A percentile compares a stretch with the other conserved stretches of the same genome.
Evolutionary conservation across 1,140 invertebrate species (phyloP).

Genomic region (Drosophila sturtevanti): DNA sequence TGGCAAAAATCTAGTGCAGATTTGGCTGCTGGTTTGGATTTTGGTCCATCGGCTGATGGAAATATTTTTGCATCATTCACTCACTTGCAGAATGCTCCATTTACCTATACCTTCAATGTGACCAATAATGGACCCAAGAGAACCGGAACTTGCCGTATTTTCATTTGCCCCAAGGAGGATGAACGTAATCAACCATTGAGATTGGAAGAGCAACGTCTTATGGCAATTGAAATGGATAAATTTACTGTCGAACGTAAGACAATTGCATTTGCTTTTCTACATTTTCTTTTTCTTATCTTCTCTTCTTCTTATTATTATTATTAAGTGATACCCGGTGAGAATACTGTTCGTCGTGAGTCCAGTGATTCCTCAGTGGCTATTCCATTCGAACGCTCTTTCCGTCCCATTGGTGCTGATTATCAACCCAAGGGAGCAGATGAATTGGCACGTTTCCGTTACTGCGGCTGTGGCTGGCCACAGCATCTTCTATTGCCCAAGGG

Average conservation of each 20-base stretch:
- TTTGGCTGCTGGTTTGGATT: constrained; percentile 86
- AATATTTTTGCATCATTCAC: constrained; percentile 85
- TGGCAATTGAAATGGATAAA: constrained; percentile 86
- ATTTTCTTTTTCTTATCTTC: constrained; percentile 1
- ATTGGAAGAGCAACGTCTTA: constrained; percentile 84
- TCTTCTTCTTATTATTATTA: not conserved
- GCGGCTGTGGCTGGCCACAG: constrained; percentile 85
- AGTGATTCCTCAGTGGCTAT: constrained; percentile 86
- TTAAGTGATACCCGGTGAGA: constrained; percentile 85
- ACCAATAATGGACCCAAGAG: constrained; percentile 72
- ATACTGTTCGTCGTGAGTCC: constrained; percentile 84
- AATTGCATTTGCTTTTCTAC: not conserved
- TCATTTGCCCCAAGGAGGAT: constrained; percentile 85
- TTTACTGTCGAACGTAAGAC: constrained; percentile 84
- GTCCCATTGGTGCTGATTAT: constrained; percentile 83
- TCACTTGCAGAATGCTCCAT: constrained; percentile 87
- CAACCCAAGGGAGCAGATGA: constrained; percentile 67
- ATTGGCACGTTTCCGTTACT: constrained; percentile 83
- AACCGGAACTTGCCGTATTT: constrained; percentile 85
- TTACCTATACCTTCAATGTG: constrained; percentile 84
- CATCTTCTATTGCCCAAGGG: constrained; percentile 84
- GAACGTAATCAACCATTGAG: constrained; percentile 83
- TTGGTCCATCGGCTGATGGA: constrained; percentile 83
- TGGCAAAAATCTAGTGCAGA: constrained; percentile 86
- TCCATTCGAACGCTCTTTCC: constrained; percentile 86